phyloP scores from a whole-genome alignment of 2,113 vertebrate genomes.

The Connochaetes taurinus region DNA sequence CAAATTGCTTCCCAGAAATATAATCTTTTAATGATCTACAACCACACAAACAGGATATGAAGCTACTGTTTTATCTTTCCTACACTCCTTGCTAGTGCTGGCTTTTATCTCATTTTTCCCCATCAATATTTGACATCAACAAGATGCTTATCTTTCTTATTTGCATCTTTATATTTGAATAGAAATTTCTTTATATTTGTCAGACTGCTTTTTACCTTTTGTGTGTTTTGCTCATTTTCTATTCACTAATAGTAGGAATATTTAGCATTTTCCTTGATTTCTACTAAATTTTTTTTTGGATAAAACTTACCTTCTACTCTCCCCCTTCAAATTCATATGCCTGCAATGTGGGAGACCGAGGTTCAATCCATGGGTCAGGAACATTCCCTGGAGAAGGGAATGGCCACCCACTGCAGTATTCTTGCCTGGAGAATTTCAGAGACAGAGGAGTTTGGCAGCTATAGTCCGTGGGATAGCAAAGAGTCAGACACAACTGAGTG shows the following conservation, averaged over 20 bases:
- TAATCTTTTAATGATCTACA: not conserved
- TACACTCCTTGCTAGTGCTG: not conserved
- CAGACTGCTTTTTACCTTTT: not conserved
- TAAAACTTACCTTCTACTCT: not conserved
- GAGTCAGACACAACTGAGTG: not conserved
- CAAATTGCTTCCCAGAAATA: not conserved
- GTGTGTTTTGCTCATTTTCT: not conserved
- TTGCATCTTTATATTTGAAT: not conserved
- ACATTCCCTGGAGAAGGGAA: not conserved
- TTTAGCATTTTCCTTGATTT: not conserved
- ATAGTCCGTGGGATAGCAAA: not conserved
- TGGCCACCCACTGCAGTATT: not conserved
- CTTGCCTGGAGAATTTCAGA: not conserved
- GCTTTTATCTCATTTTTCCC: not conserved
- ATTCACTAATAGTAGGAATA: not conserved
- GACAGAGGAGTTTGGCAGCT: not conserved
- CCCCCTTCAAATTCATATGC: not conserved
- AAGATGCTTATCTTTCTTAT: not conserved
- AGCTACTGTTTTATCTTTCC: not conserved
- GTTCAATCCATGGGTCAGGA: not conserved
- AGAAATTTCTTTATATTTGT: not conserved
- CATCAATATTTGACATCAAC: not conserved
- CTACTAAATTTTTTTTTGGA: not conserved
- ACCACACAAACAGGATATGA: too few relatives aligned
- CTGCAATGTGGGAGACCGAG: not conserved